Evolutionary conservation across 53 echinoderm and acorn worm species (phyloP).

Genomic region (Echinarachnius parma): DNA sequence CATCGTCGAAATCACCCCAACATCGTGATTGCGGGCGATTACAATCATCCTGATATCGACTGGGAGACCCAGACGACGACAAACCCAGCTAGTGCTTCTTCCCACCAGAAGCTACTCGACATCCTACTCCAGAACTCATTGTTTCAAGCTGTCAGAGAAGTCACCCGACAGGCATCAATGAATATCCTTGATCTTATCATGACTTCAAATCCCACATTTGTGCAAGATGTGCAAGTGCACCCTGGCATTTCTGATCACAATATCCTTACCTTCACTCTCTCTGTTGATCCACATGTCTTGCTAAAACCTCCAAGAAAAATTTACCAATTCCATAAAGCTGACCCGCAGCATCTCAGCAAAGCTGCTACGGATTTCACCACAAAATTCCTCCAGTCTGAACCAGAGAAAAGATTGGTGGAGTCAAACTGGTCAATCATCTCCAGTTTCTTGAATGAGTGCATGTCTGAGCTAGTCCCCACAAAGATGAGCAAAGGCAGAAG

Average conservation of each 20-base stretch:
- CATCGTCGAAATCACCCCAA: constrained; percentile 17
- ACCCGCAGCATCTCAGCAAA: background rate
- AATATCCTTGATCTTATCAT: background rate
- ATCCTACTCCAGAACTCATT: constrained; percentile 7
- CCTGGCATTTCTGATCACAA: constrained; percentile 1
- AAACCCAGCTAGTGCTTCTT: background rate
- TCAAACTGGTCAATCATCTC: constrained; percentile 8
- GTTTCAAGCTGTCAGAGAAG: background rate
- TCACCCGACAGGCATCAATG: background rate
- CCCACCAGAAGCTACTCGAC: constrained; percentile 13
- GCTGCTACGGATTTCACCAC: background rate
- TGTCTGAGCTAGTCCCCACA: constrained; percentile 23
- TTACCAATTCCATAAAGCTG: constrained; percentile 1
- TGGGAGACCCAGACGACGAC: constrained; percentile 28
- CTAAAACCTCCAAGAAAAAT: constrained; percentile 17
- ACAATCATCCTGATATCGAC: constrained; percentile 34
- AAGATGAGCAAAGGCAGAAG: constrained; percentile 24
- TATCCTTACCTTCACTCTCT: background rate
- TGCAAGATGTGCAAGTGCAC: background rate
- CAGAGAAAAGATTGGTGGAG: constrained; percentile 8
- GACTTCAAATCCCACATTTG: constrained; percentile 17
- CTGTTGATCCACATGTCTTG: background rate
- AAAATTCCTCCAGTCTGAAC: constrained; percentile 9
- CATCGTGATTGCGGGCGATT: constrained; percentile 28
- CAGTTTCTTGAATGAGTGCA: background rate